Base-by-base conservation (phyloP, 2,888 invertebrate genomes). In the Opisthograptis luteolata region DNA sequence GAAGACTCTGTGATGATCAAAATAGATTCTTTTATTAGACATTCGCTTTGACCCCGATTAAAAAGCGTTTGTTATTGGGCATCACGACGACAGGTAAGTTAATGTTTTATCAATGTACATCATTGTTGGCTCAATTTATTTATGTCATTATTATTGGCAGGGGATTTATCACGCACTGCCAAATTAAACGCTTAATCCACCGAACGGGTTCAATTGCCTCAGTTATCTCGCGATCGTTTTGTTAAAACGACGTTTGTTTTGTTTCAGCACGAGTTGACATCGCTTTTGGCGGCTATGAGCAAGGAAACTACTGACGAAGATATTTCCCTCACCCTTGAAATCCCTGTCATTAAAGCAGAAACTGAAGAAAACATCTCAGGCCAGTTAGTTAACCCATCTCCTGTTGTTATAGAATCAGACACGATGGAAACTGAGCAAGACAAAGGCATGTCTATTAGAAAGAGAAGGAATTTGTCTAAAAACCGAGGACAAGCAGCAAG, bases 391-490 rank as follows among this genome's bases (percentile, higher is more conserved):
- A 58, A 73, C 14, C 78, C 68, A 63, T 67, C 80, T 13, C 75
- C 80, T 10, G 76, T 80, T 42, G 68, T 57, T 58, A 54, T 66
- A 50, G 70, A 71, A 56, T 51, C 65, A 31, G 65, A 66, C 19
- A 70, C 71, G 56, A 85, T 84, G 83, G 84, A 84, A 28, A 79
- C 84, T 1, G 78, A 82, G 27, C 88, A 91, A 68, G 66, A 72
- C 13, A 84, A 92, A 55, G 84, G 81, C 70, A 92, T 92, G 72
- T 87, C 92, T 10, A 82, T 93, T 27, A 91, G 93, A 44, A 93
- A 93, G 63, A 90, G 94, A 35, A 90, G 95, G 54, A 93, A 92
- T 58, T 79, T 93, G 28, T 92, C 93, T 0, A 93, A 92, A 67
- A 92, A 92, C 56, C 85, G 92, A 69, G 84, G 86, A 9, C 85